Conservation (phyloP, 2,888 invertebrate genomes). For the Eupeodes latifasciatus region DNA sequence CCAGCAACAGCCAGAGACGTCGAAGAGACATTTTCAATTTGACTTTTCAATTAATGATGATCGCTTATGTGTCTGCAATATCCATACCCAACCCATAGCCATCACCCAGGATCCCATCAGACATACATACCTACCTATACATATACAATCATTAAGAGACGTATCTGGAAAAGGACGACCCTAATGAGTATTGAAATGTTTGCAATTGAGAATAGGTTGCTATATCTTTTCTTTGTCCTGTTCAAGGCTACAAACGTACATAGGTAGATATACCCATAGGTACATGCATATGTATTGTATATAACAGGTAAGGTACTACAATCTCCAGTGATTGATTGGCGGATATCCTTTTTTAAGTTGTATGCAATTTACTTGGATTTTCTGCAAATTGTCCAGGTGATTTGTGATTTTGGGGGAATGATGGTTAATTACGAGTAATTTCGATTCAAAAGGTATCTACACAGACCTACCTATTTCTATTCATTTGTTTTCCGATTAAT, state of each 20-base stretch:
- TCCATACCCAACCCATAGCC: background rate
- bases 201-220: slow-evolving; percentile 31
- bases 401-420: slow-evolving; percentile 35
- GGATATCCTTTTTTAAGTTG: slow-evolving; percentile 48
- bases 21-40: slow-evolving; percentile 64
- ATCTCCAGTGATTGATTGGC: slow-evolving; percentile 55
- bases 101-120: background rate
- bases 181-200: slow-evolving; percentile 69
- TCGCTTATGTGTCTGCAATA: slow-evolving; percentile 51
- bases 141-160: slow-evolving; percentile 52
- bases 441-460: slow-evolving; percentile 5
- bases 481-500: slow-evolving; percentile 3
- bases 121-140: too few relatives aligned
- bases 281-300: background rate
- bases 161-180: slow-evolving; percentile 16
- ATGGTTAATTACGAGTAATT: slow-evolving; percentile 35
- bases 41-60: slow-evolving; percentile 74
- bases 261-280: too few relatives aligned
- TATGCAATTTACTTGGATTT: slow-evolving; percentile 20
- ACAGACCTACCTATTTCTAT: background rate
- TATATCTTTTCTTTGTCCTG: slow-evolving; percentile 17
- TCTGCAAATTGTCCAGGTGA: slow-evolving; percentile 14
- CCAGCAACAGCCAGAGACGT: background rate
- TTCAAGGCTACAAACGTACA: background rate
- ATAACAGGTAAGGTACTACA: background rate